Evolutionary conservation across 2,797 vertebrate genomes (phyloP), one percentile per base, ranked within the genome.

Genomic region (Pipistrellus kuhlii): DNA sequence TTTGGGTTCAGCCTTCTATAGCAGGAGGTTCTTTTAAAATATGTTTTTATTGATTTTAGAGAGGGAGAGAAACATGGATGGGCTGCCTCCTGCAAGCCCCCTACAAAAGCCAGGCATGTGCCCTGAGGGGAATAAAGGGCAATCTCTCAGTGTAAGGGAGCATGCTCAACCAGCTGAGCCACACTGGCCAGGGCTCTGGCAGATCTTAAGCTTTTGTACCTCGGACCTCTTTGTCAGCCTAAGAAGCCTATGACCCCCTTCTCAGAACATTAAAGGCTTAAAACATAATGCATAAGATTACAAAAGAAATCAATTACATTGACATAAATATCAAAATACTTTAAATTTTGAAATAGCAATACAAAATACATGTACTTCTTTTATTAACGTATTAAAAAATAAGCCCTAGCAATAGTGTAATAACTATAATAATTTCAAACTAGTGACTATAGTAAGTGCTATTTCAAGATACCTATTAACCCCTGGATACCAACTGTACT

Each of bases 291-390:
- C 0, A 15, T 6, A 76, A 6, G 13, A 76, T 77, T 82, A 84
- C n/a, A 88, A 64, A 94, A 82, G 41, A 90, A 91, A 90, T 73
- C 14, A 86, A 85, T 57, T 93, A 88, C 44, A 87, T 0, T 76
- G 30, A 94, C 53, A 76, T 77, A 92, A 25, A 53, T 78, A 80
- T 27, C 41, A 77, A 88, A 85, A 13, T 85, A 85, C 46, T 82
- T 93, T 78, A 51, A 55, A 66, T 75, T 86, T 69, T 76, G 30
- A 64, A 89, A 92, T 2, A 77, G 23, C 71, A 84, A 84, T 62
- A 80, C 53, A 59, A 62, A 66, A 48, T 59, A 84, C 41, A 41
- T 38, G 17, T 64, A 23, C 6, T 73, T 87, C 41, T 82, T 66
- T 82, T 69, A 78, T 41, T 88, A 84, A 80, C 44, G 73, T 23